phyloP scores from a whole-genome alignment of 1,140 invertebrate genomes.

The Drosophila teissieri region DNA sequence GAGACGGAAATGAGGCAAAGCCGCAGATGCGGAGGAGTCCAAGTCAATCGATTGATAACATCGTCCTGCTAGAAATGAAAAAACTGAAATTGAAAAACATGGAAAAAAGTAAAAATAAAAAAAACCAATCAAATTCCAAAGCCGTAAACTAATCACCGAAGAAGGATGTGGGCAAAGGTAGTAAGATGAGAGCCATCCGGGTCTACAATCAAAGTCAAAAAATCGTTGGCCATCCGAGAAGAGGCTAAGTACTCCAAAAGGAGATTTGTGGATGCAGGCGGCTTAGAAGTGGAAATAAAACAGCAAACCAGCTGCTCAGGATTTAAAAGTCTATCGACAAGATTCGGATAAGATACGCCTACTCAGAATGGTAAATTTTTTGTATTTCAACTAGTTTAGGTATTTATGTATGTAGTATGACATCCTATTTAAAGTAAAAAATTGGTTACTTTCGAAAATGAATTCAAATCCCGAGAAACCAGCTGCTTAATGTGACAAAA shows the following conservation, averaged over 20 bases:
- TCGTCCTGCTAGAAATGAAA: slow-evolving; percentile 17
- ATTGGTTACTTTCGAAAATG: no score
- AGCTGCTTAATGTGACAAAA: no score
- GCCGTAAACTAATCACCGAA: slow-evolving; percentile 70
- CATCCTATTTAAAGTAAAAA: no score
- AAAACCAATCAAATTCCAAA: slow-evolving; percentile 45
- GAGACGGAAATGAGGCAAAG: slow-evolving; percentile 62
- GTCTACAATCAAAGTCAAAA: slow-evolving; percentile 29
- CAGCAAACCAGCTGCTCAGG: slow-evolving; percentile 9
- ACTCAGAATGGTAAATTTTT: no score
- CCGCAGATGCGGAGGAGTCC: slow-evolving; percentile 38
- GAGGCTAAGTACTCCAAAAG: background rate
- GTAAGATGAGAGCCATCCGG: slow-evolving; percentile 56
- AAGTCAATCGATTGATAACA: slow-evolving; percentile 70
- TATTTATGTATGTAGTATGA: no score
- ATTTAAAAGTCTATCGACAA: background rate
- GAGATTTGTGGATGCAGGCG: slow-evolving; percentile 6
- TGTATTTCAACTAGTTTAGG: no score
- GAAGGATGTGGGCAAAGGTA: slow-evolving; percentile 59
- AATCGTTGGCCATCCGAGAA: slow-evolving; percentile 37
- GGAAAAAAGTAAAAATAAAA: background rate
- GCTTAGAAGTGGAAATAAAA: background rate
- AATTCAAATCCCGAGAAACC: no score
- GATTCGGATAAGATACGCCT: no score
- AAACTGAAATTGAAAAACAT: slow-evolving; percentile 3